These are phyloP conservation scores for Callosobruchus maculatus DNA, from an alignment of 2,888 invertebrate genomes.

Conservation along the genomic window DNA sequence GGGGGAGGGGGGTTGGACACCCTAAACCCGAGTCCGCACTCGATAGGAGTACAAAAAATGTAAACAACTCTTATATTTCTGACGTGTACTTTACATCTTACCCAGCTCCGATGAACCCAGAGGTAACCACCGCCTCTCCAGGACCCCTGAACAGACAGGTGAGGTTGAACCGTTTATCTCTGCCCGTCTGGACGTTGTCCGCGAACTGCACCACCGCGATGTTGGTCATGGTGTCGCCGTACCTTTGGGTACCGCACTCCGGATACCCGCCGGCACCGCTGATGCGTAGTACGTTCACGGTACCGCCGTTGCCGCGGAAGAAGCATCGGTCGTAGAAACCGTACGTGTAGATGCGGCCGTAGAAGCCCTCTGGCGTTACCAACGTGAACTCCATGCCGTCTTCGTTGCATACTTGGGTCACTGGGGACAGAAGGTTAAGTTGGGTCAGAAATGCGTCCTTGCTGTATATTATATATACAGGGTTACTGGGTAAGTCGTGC, in stretches of 20 bases:
- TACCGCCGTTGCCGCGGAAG: slow-evolving; percentile 86
- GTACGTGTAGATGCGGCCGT: slow-evolving; percentile 87
- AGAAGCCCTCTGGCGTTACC: slow-evolving; percentile 82
- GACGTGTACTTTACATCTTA: too few relatives aligned
- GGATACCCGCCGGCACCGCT: slow-evolving; percentile 91
- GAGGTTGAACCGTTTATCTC: slow-evolving; percentile 86
- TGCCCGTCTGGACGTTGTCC: slow-evolving; percentile 86
- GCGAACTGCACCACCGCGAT: slow-evolving; percentile 93
- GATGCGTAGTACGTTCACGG: slow-evolving; percentile 76
- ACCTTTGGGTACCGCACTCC: slow-evolving; percentile 83
- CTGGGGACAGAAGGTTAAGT: slow-evolving; percentile 49
- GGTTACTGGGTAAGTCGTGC: too few relatives aligned
- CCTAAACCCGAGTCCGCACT: too few relatives aligned
- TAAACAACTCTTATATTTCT: too few relatives aligned
- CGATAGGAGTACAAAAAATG: too few relatives aligned
- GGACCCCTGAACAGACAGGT: slow-evolving; percentile 91
- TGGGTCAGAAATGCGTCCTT: too few relatives aligned
- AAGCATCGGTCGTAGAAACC: slow-evolving; percentile 89
- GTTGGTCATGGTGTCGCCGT: slow-evolving; percentile 89
- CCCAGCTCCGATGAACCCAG: slow-evolving; percentile 90
- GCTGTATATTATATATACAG: too few relatives aligned
- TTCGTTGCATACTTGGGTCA: slow-evolving; percentile 87
- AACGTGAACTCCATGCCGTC: slow-evolving; percentile 93
- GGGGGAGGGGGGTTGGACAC: too few relatives aligned
- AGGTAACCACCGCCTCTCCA: slow-evolving; percentile 89